A percentile compares a stretch with the other conserved stretches of the same genome.
Evolutionary conservation across 2,113 vertebrate genomes (phyloP).

Genomic region (Centropus bengalensis): DNA sequence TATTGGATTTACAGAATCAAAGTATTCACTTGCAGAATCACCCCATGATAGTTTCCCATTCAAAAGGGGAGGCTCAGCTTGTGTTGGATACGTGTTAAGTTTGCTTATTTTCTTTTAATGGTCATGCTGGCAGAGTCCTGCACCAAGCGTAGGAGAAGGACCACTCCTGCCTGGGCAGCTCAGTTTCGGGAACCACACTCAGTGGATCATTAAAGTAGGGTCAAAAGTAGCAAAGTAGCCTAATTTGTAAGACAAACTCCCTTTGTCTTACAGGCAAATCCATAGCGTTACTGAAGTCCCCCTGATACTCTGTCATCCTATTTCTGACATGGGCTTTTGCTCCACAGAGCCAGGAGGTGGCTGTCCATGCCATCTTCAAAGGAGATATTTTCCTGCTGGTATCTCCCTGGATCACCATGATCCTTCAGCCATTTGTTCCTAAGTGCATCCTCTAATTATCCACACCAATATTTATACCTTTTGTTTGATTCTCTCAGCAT

Average conservation of each 20-base stretch:
- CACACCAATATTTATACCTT: neutral
- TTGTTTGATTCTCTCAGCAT: neutral
- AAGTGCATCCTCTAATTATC: neutral
- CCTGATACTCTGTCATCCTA: neutral
- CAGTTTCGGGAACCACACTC: fast-evolving
- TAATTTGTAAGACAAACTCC: neutral
- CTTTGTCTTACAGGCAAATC: neutral
- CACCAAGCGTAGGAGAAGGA: neutral
- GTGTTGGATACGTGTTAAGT: neutral
- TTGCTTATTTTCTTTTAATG: neutral
- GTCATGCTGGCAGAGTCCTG: neutral
- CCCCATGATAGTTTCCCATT: neutral
- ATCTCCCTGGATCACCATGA: neutral
- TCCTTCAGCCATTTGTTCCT: neutral
- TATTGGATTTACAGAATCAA: neutral
- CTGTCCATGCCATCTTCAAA: neutral
- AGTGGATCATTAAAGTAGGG: neutral
- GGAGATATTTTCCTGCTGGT: neutral
- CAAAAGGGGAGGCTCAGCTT: neutral
- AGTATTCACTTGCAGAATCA: neutral
- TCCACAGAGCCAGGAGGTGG: neutral
- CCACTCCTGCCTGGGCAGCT: neutral
- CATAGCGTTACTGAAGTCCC: neutral
- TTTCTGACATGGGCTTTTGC: fast-evolving
- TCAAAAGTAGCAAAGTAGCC: neutral